Conservation (phyloP, 2,113 vertebrate species). For the Pelusios castaneus region DNA sequence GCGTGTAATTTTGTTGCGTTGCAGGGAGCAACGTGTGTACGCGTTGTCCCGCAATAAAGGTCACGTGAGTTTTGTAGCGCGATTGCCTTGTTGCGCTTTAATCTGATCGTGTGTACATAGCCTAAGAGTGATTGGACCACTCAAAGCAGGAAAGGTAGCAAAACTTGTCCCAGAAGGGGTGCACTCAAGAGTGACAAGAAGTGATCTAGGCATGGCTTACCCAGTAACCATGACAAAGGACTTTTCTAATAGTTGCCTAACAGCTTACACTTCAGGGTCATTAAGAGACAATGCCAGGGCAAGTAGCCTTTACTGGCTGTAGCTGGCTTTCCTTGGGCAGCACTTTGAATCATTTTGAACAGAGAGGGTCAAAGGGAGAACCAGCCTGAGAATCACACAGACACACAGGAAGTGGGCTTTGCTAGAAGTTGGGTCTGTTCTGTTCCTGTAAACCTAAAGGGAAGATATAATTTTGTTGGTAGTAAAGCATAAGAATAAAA, state of each 20-base stretch:
- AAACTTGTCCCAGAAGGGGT: background rate
- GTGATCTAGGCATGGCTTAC: background rate
- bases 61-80: no score
- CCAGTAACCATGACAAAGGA: background rate
- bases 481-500: background rate
- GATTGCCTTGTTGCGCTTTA: no score
- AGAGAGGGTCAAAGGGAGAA: background rate
- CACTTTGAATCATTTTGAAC: background rate
- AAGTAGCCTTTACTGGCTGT: background rate
- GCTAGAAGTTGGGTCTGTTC: background rate
- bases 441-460: background rate
- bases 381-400: background rate
- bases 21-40: no score
- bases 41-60: no score
- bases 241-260: background rate
- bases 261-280: background rate
- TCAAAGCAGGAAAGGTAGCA: background rate
- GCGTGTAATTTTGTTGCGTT: no score
- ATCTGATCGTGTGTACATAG: no score
- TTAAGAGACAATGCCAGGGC: background rate
- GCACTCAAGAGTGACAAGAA: background rate
- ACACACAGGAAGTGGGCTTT: background rate
- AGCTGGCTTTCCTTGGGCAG: background rate
- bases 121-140: background rate
- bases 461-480: fast-evolving